Percentiles rank a stretch among this genome's conserved stretches.
phyloP scores from a whole-genome alignment of 2,888 invertebrate genomes.

The Diadegma fenestrale region DNA sequence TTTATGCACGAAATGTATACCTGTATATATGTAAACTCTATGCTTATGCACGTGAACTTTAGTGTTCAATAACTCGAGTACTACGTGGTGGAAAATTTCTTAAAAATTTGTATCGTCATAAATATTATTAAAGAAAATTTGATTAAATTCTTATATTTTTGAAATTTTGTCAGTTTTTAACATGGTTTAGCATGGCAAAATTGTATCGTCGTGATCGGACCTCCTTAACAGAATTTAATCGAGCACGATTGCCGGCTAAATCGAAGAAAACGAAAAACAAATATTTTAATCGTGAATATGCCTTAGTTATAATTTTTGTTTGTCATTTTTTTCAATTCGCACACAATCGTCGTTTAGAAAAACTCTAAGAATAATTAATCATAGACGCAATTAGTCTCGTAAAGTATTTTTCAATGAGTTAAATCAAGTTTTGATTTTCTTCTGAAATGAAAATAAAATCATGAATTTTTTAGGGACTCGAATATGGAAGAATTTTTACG shows the following conservation, averaged over 20 bases:
- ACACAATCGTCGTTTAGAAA: constrained; percentile 12
- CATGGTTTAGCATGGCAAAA: no score
- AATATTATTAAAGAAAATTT: no score
- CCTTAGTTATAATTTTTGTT: constrained; percentile 15
- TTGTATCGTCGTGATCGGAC: no score
- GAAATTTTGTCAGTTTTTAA: no score
- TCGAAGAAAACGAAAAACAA: constrained; percentile 21
- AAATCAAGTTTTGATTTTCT: constrained; percentile 22
- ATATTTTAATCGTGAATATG: constrained; percentile 26
- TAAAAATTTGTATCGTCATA: no score
- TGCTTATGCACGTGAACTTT: no score
- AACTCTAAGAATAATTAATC: constrained; percentile 5
- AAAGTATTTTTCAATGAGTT: constrained; percentile 55
- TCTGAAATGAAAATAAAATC: constrained; percentile 13
- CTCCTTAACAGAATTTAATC: constrained; percentile 24
- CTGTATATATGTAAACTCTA: no score
- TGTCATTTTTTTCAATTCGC: constrained; percentile 43
- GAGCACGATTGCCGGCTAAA: constrained; percentile 16
- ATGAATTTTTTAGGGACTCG: constrained; percentile 25
- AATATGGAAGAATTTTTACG: constrained; percentile 14
- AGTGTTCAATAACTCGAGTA: no score
- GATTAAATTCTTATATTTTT: no score
- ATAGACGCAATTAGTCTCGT: constrained; percentile 26
- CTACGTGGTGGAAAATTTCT: no score
- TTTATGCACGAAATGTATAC: no score